phyloP scores from a whole-genome alignment of 2,888 invertebrate genomes.

The Pristionchus mayeri region DNA sequence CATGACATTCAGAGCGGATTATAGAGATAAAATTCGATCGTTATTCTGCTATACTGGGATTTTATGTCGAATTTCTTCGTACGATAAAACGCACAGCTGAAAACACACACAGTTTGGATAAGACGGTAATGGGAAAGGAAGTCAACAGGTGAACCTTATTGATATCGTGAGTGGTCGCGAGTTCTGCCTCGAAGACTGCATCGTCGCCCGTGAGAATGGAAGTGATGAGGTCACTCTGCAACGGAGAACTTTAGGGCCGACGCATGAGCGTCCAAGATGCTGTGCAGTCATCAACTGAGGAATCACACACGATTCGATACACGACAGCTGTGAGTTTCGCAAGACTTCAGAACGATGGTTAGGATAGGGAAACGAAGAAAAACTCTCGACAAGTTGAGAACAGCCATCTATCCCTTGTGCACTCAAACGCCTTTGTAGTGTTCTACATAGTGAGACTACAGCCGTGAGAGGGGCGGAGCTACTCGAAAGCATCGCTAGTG shows the following conservation, averaged over 20 bases:
- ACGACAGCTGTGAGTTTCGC: conserved; percentile 30
- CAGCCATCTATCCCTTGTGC: background rate
- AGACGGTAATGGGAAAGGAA: too few species aligned
- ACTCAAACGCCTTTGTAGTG: background rate
- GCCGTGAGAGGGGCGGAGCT: background rate
- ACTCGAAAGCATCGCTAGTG: background rate
- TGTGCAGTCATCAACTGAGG: conserved; percentile 31
- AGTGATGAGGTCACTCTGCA: conserved; percentile 47
- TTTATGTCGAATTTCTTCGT: too few species aligned
- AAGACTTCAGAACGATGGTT: background rate
- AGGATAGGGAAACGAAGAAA: background rate
- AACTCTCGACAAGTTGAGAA: too few species aligned
- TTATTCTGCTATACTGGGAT: too few species aligned
- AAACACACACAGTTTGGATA: too few species aligned
- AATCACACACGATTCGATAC: conserved; percentile 26
- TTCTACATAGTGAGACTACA: background rate
- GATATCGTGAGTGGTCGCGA: conserved; percentile 24
- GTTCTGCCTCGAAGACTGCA: background rate
- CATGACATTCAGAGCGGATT: too few species aligned
- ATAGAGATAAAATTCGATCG: too few species aligned
- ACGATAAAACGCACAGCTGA: too few species aligned
- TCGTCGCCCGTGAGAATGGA: conserved; percentile 47
- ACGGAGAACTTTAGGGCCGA: background rate
- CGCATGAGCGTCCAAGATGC: background rate
- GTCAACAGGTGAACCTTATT: conserved; percentile 32